Percentiles rank a stretch among this genome's conserved stretches.
These are phyloP conservation scores for Acanthosepion pharaonis DNA, from an alignment of 2,888 invertebrate genomes.

Conservation along the genomic window DNA sequence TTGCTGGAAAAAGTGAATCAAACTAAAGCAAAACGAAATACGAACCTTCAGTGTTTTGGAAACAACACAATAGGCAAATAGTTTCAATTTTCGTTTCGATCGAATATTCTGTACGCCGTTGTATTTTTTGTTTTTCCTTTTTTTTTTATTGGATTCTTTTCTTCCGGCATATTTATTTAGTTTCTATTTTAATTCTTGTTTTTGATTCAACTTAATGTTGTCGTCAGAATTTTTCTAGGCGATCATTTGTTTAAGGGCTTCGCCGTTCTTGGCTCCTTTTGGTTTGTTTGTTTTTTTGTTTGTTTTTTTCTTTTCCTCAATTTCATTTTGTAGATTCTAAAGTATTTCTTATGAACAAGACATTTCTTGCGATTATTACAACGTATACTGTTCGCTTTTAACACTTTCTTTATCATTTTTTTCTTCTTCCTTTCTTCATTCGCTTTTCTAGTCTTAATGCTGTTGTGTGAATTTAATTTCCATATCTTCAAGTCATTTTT, in stretches of 20 bases:
- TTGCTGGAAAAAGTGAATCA: background rate
- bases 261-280: background rate
- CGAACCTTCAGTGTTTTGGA: background rate
- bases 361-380: background rate
- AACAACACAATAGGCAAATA: slow-evolving; percentile 2
- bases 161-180: background rate
- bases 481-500: background rate
- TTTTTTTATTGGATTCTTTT: background rate
- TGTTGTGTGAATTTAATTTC: background rate
- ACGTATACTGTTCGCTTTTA: background rate
- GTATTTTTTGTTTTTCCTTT: no score
- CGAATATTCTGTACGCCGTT: background rate
- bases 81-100: slow-evolving; percentile 4
- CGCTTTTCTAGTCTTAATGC: background rate
- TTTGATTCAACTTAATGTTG: background rate
- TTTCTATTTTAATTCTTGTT: background rate
- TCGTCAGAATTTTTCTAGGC: background rate
- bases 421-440: background rate
- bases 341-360: background rate
- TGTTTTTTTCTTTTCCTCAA: background rate
- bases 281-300: background rate
- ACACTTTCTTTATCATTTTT: background rate
- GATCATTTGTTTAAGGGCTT: background rate
- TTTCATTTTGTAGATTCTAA: background rate
- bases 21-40: slow-evolving; percentile 15